These are phyloP conservation scores for Platycheirus albimanus DNA, from an alignment of 2,888 invertebrate species.

Conservation along the genomic window DNA sequence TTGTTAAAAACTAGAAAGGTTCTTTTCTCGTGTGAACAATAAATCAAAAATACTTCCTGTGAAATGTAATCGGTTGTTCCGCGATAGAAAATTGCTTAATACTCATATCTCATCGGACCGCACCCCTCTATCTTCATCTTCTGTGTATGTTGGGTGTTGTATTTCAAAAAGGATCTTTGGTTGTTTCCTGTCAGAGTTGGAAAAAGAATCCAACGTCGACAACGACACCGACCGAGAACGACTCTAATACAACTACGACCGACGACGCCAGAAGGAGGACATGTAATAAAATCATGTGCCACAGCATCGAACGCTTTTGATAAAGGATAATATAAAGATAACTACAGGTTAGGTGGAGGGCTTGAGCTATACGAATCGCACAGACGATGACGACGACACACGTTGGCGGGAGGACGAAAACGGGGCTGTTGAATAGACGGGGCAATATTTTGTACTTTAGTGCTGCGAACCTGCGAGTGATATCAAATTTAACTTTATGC, in stretches of 20 bases:
- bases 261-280: conserved; percentile 45
- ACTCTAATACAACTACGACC: too few relatives aligned
- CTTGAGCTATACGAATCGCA: neutral
- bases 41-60: conserved; percentile 70
- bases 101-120: conserved; percentile 56
- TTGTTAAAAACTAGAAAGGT: conserved; percentile 18
- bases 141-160: conserved; percentile 39
- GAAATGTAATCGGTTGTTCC: conserved; percentile 70
- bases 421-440: neutral
- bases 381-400: neutral
- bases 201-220: conserved; percentile 40
- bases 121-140: neutral
- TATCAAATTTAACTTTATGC: conserved; percentile 73
- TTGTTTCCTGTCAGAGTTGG: conserved; percentile 58
- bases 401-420: neutral
- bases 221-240: neutral
- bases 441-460: conserved; percentile 16
- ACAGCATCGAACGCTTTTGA: conserved; percentile 52
- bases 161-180: conserved; percentile 57
- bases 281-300: conserved; percentile 69
- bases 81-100: conserved; percentile 64
- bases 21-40: conserved; percentile 62
- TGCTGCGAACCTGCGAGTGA: conserved; percentile 26
- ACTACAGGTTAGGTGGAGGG: conserved; percentile 53
- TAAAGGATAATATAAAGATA: conserved; percentile 73